phyloP scores from a whole-genome alignment of 2,888 invertebrate species.

The Micropterix aruncella region DNA sequence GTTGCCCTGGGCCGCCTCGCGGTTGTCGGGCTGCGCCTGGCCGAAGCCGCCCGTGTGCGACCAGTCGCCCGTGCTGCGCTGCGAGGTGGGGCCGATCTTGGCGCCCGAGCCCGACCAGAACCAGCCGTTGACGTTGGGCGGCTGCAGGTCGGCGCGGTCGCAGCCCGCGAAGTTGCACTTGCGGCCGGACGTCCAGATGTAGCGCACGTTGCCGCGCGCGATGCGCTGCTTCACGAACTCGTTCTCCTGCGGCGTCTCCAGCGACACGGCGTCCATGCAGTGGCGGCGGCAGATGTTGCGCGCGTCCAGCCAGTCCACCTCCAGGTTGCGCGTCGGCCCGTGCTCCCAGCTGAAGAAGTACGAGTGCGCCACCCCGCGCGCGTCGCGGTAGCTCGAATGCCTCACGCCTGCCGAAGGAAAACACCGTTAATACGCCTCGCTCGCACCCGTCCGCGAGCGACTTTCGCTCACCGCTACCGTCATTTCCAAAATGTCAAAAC shows the following conservation, averaged over 20 bases:
- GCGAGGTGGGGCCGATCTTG: slow-evolving; percentile 78
- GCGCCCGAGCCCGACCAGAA: slow-evolving; percentile 91
- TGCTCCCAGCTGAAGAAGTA: slow-evolving; percentile 94
- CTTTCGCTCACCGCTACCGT: too few species aligned
- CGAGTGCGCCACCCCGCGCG: slow-evolving; percentile 74
- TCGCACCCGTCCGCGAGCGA: too few species aligned
- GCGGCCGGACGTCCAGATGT: slow-evolving; percentile 85
- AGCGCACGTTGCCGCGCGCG: slow-evolving; percentile 61
- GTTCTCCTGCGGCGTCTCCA: slow-evolving; percentile 85
- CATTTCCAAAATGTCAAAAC: too few species aligned
- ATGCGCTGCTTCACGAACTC: slow-evolving; percentile 82
- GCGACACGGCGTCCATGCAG: slow-evolving; percentile 86
- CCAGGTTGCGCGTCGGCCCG: slow-evolving; percentile 62
- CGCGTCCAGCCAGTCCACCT: slow-evolving; percentile 85
- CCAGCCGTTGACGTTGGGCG: slow-evolving; percentile 80
- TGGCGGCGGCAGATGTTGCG: slow-evolving; percentile 84
- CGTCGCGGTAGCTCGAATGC: slow-evolving; percentile 79
- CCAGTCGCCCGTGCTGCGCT: slow-evolving; percentile 85
- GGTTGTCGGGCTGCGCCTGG: slow-evolving; percentile 78
- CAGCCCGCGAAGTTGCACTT: slow-evolving; percentile 89
- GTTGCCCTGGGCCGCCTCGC: slow-evolving; percentile 85
- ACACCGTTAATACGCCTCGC: too few species aligned
- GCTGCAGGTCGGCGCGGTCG: slow-evolving; percentile 67
- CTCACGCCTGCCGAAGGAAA: slow-evolving; percentile 51
- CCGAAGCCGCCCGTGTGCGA: slow-evolving; percentile 78